Base-by-base conservation (phyloP, 1,140 invertebrate genomes). In the Psix sp. region DNA sequence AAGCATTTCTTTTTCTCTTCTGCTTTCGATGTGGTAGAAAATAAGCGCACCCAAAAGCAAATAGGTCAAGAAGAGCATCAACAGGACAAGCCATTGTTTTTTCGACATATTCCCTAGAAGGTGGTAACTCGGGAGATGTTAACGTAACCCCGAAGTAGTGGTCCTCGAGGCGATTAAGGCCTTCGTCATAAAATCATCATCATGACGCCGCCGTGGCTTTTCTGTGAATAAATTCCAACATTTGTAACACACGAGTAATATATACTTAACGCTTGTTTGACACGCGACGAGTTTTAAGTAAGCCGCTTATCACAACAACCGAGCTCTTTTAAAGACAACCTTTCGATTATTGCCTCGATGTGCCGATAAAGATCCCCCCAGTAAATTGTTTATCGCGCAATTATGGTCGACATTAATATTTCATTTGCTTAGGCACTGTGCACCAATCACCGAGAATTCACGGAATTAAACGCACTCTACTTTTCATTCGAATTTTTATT, bases 11-110 rank as follows among this genome's bases (percentile, higher is more conserved):
- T 89, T 80, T 82, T 95, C 93, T 71, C 91, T 76, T 33, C 86
- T 86, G 76, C 91, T 91, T 85, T 95, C 93, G 65, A 94, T 92
- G 77, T 91, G 89, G 81, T 93, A 93, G 78, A 94, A 95, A 56
- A 95, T 91, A 38, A 90, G 91, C 2, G 93, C 93, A 9, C 93
- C 94, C 48, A 94, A 88, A 74, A 94, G 84, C 49, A 94, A 84
- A 80, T 95, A 95, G 20, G 90, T 89, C 35, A 94, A 89, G 74
- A 94, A 94, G 62, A 95, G 88, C 71, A 92, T 90, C 71, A 94
- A 86, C 83, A 94, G 88, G 42, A 92, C 90, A 33, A 93, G 89
- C 90, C 93, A 92, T 88, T 94, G 92, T 87, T 91, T 93, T 80
- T 93, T 93, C 82, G 93, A 93, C 93, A 94, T 94, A 88, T 76